Evolutionary conservation across 2,797 vertebrate genomes (phyloP).

Genomic region (Molossus alvarezi): DNA sequence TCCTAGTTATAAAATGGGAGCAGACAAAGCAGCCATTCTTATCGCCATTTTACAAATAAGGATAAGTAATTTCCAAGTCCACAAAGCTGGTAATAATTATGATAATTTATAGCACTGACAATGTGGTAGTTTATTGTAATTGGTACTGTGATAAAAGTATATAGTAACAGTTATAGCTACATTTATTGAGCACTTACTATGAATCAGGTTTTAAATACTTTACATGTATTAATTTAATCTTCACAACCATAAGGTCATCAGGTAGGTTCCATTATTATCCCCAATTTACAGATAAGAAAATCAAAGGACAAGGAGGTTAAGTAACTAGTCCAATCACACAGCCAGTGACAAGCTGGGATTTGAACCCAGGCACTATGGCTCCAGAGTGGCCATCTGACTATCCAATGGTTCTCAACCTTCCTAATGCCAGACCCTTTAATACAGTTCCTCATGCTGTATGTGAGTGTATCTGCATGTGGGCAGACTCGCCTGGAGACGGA

Average conservation of each 20-base stretch:
- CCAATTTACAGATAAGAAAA: slow-evolving; percentile 42
- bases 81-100: slow-evolving; percentile 50
- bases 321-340: neutral
- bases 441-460: too few species aligned
- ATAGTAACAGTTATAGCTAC: slow-evolving; percentile 33
- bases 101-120: slow-evolving; percentile 16
- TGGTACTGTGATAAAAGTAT: slow-evolving; percentile 16
- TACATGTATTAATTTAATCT: neutral
- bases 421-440: too few species aligned
- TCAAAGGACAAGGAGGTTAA: slow-evolving; percentile 12
- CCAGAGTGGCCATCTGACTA: neutral
- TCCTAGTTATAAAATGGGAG: neutral
- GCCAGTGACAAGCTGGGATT: slow-evolving; percentile 30
- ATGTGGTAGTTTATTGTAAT: slow-evolving; percentile 24
- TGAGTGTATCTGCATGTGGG: too few species aligned
- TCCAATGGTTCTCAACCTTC: too few species aligned
- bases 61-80: neutral
- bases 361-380: slow-evolving; percentile 25
- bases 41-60: slow-evolving; percentile 16
- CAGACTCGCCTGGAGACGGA: too few species aligned
- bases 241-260: neutral
- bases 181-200: slow-evolving; percentile 39
- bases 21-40: slow-evolving; percentile 12
- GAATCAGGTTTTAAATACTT: slow-evolving; percentile 35
- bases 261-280: slow-evolving; percentile 31